A percentile compares a stretch with the other conserved stretches of the same genome.
phyloP scores from a whole-genome alignment of 2,113 vertebrate species.

The Spea bombifrons region DNA sequence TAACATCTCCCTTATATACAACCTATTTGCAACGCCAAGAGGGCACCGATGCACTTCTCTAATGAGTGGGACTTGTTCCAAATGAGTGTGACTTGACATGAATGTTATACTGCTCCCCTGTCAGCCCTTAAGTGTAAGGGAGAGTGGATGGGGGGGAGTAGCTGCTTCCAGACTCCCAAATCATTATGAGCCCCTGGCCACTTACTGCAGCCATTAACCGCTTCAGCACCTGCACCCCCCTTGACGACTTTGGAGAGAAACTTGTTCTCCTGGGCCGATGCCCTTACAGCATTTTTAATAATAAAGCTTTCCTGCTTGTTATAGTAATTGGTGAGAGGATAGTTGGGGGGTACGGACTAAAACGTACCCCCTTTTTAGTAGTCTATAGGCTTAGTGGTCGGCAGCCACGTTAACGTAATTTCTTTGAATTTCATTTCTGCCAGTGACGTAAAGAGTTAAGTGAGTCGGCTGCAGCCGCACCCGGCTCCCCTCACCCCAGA shows the following conservation, averaged over 20 bases:
- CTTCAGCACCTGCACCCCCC: background rate
- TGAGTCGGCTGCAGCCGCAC: conserved; percentile 25
- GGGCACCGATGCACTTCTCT: conserved; percentile 2
- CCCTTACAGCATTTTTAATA: too few species aligned
- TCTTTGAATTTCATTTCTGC: background rate
- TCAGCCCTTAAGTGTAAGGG: conserved; percentile 20
- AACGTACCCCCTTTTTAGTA: too few species aligned
- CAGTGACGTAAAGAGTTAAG: conserved; percentile 30
- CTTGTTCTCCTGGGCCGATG: too few species aligned
- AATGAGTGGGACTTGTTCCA: conserved; percentile 25
- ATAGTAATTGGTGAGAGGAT: too few species aligned
- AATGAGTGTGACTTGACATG: conserved; percentile 22
- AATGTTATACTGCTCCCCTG: conserved; percentile 36
- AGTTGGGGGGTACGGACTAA: too few species aligned
- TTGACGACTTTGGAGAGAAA: background rate
- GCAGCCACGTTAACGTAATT: too few species aligned
- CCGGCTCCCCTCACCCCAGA: conserved; percentile 50
- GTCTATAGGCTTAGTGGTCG: too few species aligned
- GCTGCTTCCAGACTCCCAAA: conserved; percentile 10
- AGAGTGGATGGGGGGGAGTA: conserved; percentile 18
- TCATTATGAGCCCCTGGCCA: conserved; percentile 17
- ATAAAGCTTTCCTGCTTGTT: too few species aligned
- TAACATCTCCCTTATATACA: too few species aligned
- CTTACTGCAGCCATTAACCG: background rate
- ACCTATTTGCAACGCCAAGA: background rate